Conservation (phyloP, 2,113 vertebrate species). For the Marmota flaviventris region DNA sequence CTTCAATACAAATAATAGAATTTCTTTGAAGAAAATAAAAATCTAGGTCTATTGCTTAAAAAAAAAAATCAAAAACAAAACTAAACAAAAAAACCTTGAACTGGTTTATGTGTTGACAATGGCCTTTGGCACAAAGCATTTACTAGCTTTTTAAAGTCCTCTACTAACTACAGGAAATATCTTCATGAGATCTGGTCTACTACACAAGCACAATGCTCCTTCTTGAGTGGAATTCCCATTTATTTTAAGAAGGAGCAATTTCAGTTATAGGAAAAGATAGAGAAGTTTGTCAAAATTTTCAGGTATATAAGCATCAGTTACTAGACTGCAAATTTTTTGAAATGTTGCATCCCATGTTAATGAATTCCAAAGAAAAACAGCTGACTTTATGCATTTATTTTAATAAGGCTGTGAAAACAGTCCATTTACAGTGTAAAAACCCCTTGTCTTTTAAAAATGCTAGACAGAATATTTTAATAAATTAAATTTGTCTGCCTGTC, state of each 20-base stretch:
- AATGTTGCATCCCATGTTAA: constrained; percentile 34
- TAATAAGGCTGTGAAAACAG: constrained; percentile 76
- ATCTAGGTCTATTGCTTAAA: not conserved
- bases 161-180: not conserved
- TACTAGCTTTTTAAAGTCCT: not conserved
- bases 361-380: constrained; percentile 70
- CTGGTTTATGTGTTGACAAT: not conserved
- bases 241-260: constrained; percentile 42
- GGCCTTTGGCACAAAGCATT: not conserved
- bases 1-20: constrained; percentile 24
- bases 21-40: constrained; percentile 50
- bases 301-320: not conserved
- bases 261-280: not conserved
- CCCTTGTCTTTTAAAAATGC: constrained; percentile 74
- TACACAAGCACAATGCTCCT: not conserved
- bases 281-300: not conserved
- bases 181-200: not conserved
- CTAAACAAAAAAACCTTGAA: not conserved
- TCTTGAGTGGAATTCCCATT: not conserved
- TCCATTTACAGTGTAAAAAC: constrained; percentile 66
- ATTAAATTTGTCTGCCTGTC: constrained; percentile 81
- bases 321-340: not conserved
- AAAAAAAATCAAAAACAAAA: not conserved
- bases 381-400: constrained; percentile 80
- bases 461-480: constrained; percentile 83